Evolutionary conservation across 2,113 vertebrate genomes (phyloP).

Genomic region (Xenopus borealis): DNA sequence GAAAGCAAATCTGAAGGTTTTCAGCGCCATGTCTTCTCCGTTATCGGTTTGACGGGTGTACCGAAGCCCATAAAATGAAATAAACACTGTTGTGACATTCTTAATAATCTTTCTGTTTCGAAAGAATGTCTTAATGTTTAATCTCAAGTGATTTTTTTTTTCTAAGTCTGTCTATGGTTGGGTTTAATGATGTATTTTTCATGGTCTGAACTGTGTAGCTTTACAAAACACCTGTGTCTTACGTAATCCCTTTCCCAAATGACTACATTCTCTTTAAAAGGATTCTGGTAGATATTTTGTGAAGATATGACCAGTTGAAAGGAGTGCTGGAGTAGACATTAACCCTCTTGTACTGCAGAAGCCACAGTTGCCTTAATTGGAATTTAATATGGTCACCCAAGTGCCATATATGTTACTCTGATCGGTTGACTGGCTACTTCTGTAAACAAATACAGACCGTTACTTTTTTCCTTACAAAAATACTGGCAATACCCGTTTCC

Average conservation of each 20-base stretch:
- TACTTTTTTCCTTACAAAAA: no score
- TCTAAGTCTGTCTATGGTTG: slow-evolving; percentile 33
- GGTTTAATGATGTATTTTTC: slow-evolving; percentile 46
- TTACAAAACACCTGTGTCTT: slow-evolving; percentile 56
- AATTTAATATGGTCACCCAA: no score
- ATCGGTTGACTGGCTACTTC: no score
- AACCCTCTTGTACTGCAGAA: slow-evolving; percentile 8
- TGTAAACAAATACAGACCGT: no score
- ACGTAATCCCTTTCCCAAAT: slow-evolving; percentile 36
- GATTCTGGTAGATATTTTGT: slow-evolving; percentile 25
- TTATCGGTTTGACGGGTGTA: neutral
- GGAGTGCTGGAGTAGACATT: slow-evolving; percentile 1
- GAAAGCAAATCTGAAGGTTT: neutral
- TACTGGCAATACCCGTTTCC: no score
- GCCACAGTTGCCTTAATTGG: neutral
- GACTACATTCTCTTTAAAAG: slow-evolving; percentile 34
- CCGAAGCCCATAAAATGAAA: slow-evolving; percentile 19
- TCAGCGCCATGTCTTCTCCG: slow-evolving; percentile 12
- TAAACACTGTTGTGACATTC: slow-evolving; percentile 25
- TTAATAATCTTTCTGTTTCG: slow-evolving; percentile 27
- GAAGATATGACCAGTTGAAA: slow-evolving; percentile 27
- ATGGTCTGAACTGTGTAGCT: slow-evolving; percentile 51
- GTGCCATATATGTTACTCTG: no score
- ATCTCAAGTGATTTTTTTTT: slow-evolving; percentile 34
- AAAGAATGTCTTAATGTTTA: slow-evolving; percentile 42